Evolutionary conservation across 2,797 vertebrate species (phyloP).

Genomic region (Tangara arthus): DNA sequence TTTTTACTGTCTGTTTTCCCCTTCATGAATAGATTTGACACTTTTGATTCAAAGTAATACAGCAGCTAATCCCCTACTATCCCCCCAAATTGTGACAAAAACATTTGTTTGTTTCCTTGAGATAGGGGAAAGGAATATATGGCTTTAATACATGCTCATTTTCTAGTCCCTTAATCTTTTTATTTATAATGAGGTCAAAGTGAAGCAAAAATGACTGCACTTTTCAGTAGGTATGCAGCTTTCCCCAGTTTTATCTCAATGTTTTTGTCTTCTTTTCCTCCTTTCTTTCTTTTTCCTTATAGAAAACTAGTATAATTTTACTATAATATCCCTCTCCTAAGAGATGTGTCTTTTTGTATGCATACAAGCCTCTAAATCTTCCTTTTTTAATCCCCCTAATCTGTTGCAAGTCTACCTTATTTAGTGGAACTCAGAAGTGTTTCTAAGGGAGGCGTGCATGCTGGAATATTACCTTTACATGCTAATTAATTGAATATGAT

Average conservation of each 20-base stretch:
- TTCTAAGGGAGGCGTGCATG: conserved; percentile 31
- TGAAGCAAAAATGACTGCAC: background rate
- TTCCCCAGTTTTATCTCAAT: background rate
- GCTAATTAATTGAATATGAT: conserved; percentile 75
- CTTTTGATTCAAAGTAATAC: background rate
- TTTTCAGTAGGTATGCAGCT: background rate
- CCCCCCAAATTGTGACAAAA: background rate
- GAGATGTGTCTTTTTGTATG: background rate
- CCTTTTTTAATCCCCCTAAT: conserved; percentile 5
- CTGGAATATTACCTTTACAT: conserved; percentile 59
- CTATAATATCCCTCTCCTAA: background rate
- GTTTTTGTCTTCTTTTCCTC: background rate
- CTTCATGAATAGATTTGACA: background rate
- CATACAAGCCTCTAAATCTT: background rate
- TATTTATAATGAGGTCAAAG: background rate
- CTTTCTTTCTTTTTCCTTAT: background rate
- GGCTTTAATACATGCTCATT: background rate
- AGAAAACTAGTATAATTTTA: background rate
- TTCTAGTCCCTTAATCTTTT: background rate
- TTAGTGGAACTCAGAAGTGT: conserved; percentile 60
- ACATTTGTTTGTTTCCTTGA: background rate
- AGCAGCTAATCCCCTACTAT: background rate
- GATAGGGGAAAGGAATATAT: background rate
- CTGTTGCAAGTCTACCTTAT: conserved; percentile 14
- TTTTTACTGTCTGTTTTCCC: background rate